phyloP scores from a whole-genome alignment of 2,888 invertebrate genomes.

The Eustalomyia histrio region DNA sequence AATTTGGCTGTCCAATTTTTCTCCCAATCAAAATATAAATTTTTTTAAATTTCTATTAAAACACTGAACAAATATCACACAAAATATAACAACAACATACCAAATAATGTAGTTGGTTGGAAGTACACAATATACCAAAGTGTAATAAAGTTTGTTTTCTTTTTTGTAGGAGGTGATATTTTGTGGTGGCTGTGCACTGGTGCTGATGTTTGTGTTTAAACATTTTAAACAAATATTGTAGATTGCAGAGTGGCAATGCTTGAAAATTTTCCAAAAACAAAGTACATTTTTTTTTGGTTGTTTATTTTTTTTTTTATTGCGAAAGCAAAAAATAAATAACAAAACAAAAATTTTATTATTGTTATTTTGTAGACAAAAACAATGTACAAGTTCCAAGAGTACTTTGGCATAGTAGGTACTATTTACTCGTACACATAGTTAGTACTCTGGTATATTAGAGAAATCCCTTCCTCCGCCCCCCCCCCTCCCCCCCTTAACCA shows the following conservation, averaged over 20 bases:
- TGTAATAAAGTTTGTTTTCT: background rate
- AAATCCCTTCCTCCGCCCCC: background rate
- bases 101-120: background rate
- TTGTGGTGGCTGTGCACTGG: background rate
- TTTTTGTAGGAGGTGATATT: background rate
- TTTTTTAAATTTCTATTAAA: background rate
- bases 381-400: background rate
- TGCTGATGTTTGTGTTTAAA: slow-evolving; percentile 9
- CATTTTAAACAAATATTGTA: slow-evolving; percentile 11
- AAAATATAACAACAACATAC: slow-evolving; percentile 1
- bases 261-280: slow-evolving; percentile 22
- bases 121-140: background rate
- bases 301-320: background rate
- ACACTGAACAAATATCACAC: background rate
- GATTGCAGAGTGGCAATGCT: slow-evolving; percentile 15
- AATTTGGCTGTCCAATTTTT: no score
- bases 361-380: slow-evolving; percentile 31
- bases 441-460: background rate
- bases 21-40: background rate
- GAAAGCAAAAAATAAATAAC: slow-evolving; percentile 9
- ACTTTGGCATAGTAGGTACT: background rate
- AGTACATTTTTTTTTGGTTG: background rate
- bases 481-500: no score
- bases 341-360: slow-evolving; percentile 9
- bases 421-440: background rate